Conservation (phyloP, 1,140 invertebrate species). For the Leptestheria dahalacensis region DNA sequence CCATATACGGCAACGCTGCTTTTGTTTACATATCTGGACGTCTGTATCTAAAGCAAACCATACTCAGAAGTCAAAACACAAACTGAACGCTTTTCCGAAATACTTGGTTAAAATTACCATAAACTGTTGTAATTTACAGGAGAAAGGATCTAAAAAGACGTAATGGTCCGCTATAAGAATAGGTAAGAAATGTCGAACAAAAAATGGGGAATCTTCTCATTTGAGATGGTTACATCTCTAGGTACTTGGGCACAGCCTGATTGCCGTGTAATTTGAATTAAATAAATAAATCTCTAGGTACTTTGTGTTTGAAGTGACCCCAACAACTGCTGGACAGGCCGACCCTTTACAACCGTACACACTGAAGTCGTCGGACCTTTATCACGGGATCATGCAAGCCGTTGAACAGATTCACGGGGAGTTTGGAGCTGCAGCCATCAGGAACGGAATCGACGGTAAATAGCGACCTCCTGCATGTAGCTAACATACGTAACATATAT, state of each 20-base stretch:
- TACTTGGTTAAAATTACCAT: too few species aligned
- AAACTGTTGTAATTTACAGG: neutral
- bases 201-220: neutral
- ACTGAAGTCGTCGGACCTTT: neutral
- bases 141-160: neutral
- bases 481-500: too few species aligned
- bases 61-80: too few species aligned
- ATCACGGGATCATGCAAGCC: neutral
- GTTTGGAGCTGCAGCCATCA: constrained; percentile 11
- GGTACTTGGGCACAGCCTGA: too few species aligned
- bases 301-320: neutral
- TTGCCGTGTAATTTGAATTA: too few species aligned
- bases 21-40: too few species aligned
- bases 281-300: too few species aligned
- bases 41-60: too few species aligned
- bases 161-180: neutral
- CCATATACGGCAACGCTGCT: too few species aligned
- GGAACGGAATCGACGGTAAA: constrained; percentile 2
- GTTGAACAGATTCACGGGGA: constrained; percentile 10
- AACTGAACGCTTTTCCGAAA: too few species aligned
- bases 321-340: neutral
- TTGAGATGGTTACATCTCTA: too few species aligned
- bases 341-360: neutral
- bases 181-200: neutral
- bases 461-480: neutral